Base-by-base conservation (phyloP, 2,797 vertebrate species). In the Sternotherus odoratus region DNA sequence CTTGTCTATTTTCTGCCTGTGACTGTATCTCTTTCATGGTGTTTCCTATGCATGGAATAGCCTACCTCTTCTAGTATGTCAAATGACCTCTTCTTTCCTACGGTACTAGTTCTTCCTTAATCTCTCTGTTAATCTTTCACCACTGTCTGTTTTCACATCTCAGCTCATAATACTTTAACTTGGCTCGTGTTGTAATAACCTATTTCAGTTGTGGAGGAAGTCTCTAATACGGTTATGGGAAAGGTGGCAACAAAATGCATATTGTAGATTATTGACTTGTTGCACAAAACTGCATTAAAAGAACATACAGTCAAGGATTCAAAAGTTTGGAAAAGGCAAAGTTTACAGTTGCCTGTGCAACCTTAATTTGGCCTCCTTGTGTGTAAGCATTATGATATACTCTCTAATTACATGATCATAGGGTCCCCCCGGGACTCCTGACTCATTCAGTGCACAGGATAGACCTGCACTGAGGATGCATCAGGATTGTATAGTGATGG, bases 401-500 rank as follows among this genome's bases (percentile, higher is more conserved):
- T 21, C 19, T 66, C 19, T 66, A 66, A 66, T 66, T 66, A 21
- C 63, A n/a, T 66, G 19, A 66, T 36, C 4, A 36, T 36, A 66
- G 17, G 2, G 8, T 5, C 8, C 6, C n/a, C 17, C 13, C 63
- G 4, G 8, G 30, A 69, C 60, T n/a, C 16, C 16, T 36, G 15
- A 9, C 60, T 66, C 33, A 66, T 66, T 66, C 60, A 66, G 33
- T 66, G 63, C 19, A 17, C n/a, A 23, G n/a, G n/a, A 69, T 69
- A n/a, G 4, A 69, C 10, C 17, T 72, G 66, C 19, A 54, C 80
- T 54, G 10, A 60, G 13, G 30, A 30, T 57, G 13, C 28, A 60
- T 4, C 6, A 2, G 26, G 6, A 7, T 36, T 72, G 7, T 1
- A 0, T 5, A n/a, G 26, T 17, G 36, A 63, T 63, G 60, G 23